phyloP scores from a whole-genome alignment of 35 echinoderm and acorn worm species.

The Chiridota heheva region DNA sequence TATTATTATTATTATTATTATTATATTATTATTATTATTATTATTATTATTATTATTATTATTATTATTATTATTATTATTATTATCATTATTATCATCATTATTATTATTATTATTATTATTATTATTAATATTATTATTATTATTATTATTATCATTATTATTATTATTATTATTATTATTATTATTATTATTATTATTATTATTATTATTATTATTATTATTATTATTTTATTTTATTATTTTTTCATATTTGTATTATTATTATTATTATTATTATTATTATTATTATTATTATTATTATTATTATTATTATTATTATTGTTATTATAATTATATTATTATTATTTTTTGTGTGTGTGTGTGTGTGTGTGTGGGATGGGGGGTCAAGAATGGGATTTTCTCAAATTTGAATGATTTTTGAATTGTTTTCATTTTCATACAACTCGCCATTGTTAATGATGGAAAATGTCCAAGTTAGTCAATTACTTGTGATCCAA shows the following conservation, averaged over 20 bases:
- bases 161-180: neutral
- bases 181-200: neutral
- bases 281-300: conserved; percentile 3
- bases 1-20: conserved; percentile 8
- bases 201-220: neutral
- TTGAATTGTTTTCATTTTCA: neutral
- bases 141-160: neutral
- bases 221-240: neutral
- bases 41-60: neutral
- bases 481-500: no score
- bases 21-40: neutral
- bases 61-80: neutral
- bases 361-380: no score
- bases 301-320: neutral
- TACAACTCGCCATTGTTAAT: neutral
- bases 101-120: neutral
- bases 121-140: neutral
- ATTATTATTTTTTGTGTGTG: no score
- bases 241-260: neutral
- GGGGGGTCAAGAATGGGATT: neutral
- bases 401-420: no score
- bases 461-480: no score
- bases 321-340: neutral
- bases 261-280: conserved; percentile 3
- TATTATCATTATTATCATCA: neutral